Conservation (phyloP, 2,888 invertebrate genomes). For the Amphipyra berbera region DNA sequence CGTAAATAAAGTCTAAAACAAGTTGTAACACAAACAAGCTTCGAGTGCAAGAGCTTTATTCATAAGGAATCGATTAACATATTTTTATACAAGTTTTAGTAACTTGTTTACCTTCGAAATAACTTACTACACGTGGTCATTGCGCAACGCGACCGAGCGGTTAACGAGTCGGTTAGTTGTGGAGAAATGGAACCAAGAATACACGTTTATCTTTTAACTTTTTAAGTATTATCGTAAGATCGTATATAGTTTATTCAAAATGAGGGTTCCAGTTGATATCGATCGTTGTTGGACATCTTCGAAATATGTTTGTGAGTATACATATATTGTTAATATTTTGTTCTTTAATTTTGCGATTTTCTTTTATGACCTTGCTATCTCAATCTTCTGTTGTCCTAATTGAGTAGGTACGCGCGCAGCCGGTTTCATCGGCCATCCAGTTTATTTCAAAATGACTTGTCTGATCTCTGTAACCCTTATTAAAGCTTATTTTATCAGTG, state of each 20-base stretch:
- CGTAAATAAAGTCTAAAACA: background rate
- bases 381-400: too few species aligned
- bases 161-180: slow-evolving; percentile 10
- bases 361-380: too few species aligned
- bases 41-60: background rate
- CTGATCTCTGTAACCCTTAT: too few species aligned
- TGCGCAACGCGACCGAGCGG: slow-evolving; percentile 1
- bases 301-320: background rate
- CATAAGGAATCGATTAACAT: slow-evolving; percentile 24
- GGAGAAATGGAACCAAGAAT: slow-evolving; percentile 7
- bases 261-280: slow-evolving; percentile 11
- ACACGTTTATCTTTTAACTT: slow-evolving; percentile 2
- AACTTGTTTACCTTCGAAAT: slow-evolving; percentile 35
- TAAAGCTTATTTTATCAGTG: too few species aligned
- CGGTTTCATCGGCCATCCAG: too few species aligned
- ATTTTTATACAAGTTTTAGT: slow-evolving; percentile 18
- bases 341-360: too few species aligned
- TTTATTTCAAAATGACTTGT: too few species aligned
- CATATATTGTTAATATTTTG: too few species aligned
- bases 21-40: background rate
- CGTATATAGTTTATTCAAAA: slow-evolving; percentile 7
- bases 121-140: slow-evolving; percentile 32
- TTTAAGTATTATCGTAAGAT: background rate
- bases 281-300: background rate
- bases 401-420: too few species aligned